Percentiles rank a stretch among this genome's conserved stretches.
Evolutionary conservation across 2,113 vertebrate genomes (phyloP).

Genomic region (Donacobius atricapilla): DNA sequence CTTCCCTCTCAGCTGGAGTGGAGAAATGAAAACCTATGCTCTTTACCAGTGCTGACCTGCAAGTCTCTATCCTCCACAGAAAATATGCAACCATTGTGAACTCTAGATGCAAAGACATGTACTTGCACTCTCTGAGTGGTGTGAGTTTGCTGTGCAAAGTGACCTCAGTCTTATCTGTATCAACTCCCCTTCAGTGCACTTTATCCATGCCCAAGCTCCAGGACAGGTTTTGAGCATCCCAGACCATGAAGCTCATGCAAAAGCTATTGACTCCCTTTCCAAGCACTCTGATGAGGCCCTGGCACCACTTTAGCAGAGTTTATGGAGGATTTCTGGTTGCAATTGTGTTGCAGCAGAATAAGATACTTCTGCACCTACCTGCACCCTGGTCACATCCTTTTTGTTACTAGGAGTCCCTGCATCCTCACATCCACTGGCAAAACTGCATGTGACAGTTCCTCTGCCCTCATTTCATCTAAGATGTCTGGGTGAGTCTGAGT

Average conservation of each 20-base stretch:
- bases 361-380: fast-evolving
- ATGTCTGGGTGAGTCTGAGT: background rate
- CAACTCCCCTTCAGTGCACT: background rate
- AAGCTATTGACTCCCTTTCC: background rate
- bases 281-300: background rate
- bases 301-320: background rate
- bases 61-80: background rate
- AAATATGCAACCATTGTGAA: background rate
- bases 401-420: background rate
- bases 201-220: background rate
- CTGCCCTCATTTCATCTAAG: background rate
- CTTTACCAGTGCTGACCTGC: background rate
- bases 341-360: background rate
- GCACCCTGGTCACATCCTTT: background rate
- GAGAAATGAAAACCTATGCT: background rate
- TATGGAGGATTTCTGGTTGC: background rate
- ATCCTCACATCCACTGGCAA: background rate
- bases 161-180: background rate
- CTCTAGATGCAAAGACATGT: background rate
- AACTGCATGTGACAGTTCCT: background rate
- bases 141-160: background rate
- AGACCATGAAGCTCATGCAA: background rate
- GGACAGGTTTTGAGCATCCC: background rate
- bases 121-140: background rate
- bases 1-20: background rate